Evolutionary conservation across 2,888 invertebrate species (phyloP), one percentile per base, ranked within the genome.

Genomic region (Apotomis betuletana): DNA sequence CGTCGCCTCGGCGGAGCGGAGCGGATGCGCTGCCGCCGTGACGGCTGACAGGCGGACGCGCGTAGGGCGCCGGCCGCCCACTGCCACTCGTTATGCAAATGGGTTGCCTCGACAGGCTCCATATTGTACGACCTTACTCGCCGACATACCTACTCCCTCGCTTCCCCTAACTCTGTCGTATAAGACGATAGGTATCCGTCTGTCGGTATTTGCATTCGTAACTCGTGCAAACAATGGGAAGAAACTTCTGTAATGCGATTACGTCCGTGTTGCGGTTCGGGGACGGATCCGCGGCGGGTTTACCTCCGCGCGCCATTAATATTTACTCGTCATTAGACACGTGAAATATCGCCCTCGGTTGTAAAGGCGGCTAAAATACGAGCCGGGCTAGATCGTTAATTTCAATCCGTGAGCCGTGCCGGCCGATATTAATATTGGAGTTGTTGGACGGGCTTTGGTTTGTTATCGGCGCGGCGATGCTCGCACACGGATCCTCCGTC

Each of bases 51-150:
- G 54, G 65, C 54, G n/a, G 5, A 9, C 49, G 9, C 9, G 9
- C 54, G 55, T 13, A 36, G 61, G 54, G 64, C 76, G 75, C 78
- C 75, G 75, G 77, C 76, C 77, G 76, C 79, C 76, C 77, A 76
- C 78, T 74, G 70, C 76, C 77, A 77, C 86, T 88, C 85, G 87
- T 87, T 88, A 90, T 90, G 89, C 86, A 90, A 90, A 87, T 87
- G 83, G 87, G 86, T 83, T 86, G 87, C 79, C 78, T 77, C 77
- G 77, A 71, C 67, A 67, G 52, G 67, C 71, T 65, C 57, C 68
- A 46, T 54, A 55, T 63, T 70, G 64, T 61, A 51, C 64, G 70
- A 62, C 54, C 61, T 49, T 41, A 49, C 61, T 38, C 55, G 54
- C 64, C 59, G 65, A 54, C 62, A 27, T 46, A 8, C 44, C 44